Evolutionary conservation across 2,797 vertebrate species (phyloP), one percentile per base, ranked within the genome.

Genomic region (Pipistrellus pipistrellus): DNA sequence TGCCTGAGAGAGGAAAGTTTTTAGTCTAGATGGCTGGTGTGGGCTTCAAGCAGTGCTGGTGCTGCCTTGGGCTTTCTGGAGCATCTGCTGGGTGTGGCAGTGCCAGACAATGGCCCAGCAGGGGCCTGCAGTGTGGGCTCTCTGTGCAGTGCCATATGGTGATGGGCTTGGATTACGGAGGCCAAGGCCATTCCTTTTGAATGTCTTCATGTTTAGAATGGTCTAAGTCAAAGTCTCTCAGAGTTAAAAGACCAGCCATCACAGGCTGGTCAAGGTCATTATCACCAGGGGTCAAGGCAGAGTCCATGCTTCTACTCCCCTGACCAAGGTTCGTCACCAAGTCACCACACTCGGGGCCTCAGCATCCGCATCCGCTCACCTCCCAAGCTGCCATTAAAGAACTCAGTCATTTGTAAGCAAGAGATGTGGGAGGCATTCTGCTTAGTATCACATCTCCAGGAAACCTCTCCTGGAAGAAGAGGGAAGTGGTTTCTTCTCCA

Each of bases 221-320:
- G 97, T 99, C 99, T 0, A 99, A 98, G 86, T 99, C 99, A 4
- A 99, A 99, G 2, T 99, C 99, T 0, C 99, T 99, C 82, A 99
- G 98, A 2, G 99, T 99, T 97, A 99, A 98, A 90, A 99, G 99
- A 51, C 94, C 91, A 93, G 95, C 95, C 2, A 1, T 81, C 59
- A 99, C 99, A 0, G 98, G 97, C 96, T 97, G 98, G 97, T 99
- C 99, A 0, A 99, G 98, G 90, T 99, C 99, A 2, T 99, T 99
- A 3, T 99, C 99, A 0, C 99, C 99, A 83, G 99, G 98, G 0
- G 99, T 99, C 97, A 99, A 98, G 51, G 20, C 53, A 55, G 53
- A 55, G 53, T 55, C 53, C 53, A 55, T 55, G 20, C 20, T 55
- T 21, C 53, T 23, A 21, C 20, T 55, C 53, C 53, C 53, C 53